A percentile compares a stretch with the other conserved stretches of the same genome.
Evolutionary conservation across 1,140 invertebrate species (phyloP).

Genomic region (Drepana arcuata): DNA sequence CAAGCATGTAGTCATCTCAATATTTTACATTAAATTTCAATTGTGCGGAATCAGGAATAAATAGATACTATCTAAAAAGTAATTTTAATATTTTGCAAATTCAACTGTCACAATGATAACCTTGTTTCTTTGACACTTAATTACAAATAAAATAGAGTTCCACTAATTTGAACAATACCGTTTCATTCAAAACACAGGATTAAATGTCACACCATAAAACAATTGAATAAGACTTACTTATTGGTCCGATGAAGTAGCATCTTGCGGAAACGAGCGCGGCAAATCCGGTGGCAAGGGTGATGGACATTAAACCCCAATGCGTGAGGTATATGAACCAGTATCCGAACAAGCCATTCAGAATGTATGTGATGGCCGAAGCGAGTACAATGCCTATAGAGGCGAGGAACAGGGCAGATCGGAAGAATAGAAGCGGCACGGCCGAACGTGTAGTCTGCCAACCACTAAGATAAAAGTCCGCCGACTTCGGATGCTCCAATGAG

Average conservation of each 20-base stretch:
- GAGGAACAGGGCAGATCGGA: constrained; percentile 40
- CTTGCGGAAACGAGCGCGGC: constrained; percentile 37
- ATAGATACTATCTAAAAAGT: too few relatives aligned
- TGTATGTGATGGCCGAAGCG: constrained; percentile 35
- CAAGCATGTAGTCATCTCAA: too few relatives aligned
- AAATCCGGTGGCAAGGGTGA: constrained; percentile 37
- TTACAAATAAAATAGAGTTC: too few relatives aligned
- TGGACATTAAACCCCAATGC: constrained; percentile 49
- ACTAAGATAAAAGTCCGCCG: constrained; percentile 45
- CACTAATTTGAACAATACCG: too few relatives aligned
- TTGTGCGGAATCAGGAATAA: too few relatives aligned
- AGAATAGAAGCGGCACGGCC: constrained; percentile 39
- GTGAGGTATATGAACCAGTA: constrained; percentile 61
- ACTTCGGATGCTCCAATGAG: constrained; percentile 35
- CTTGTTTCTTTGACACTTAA: too few relatives aligned
- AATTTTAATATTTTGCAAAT: too few relatives aligned
- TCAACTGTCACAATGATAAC: too few relatives aligned
- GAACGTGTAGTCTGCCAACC: constrained; percentile 50
- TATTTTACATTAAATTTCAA: too few relatives aligned
- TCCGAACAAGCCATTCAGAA: constrained; percentile 21
- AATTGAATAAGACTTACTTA: constrained; percentile 58
- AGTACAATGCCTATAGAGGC: constrained; percentile 39
- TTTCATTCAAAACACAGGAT: too few relatives aligned
- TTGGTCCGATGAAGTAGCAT: constrained; percentile 45
- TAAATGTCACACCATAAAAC: too few relatives aligned